phyloP scores from a whole-genome alignment of 1,140 invertebrate genomes.

The Elymnias hypermnestra region DNA sequence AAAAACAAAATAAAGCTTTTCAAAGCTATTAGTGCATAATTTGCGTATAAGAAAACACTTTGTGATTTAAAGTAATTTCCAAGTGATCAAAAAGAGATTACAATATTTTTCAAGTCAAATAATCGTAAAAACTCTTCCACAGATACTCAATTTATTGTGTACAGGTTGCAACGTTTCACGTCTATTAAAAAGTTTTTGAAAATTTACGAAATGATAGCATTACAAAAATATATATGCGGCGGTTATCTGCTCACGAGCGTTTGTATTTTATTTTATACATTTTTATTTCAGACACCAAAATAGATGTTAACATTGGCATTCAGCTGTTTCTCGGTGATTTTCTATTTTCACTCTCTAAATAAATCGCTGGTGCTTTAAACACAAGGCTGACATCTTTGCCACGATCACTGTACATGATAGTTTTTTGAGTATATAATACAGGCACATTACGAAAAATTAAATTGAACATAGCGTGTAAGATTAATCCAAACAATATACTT shows the following conservation, averaged over 20 bases:
- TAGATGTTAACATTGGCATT: constrained; percentile 69
- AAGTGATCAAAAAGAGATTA: neutral
- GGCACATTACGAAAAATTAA: too few species aligned
- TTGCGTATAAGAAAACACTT: too few species aligned
- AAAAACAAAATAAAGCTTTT: too few species aligned
- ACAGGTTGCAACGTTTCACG: constrained; percentile 9
- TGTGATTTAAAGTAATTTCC: too few species aligned
- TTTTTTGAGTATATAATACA: too few species aligned
- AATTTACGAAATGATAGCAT: constrained; percentile 25
- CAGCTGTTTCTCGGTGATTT: constrained; percentile 58
- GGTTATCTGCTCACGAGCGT: constrained; percentile 20
- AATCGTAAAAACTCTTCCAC: constrained; percentile 1
- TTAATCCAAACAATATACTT: too few species aligned
- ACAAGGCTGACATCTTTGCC: constrained; percentile 60
- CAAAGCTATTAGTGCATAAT: too few species aligned
- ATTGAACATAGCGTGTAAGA: too few species aligned
- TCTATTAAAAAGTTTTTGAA: constrained; percentile 17
- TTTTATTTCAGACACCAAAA: constrained; percentile 53
- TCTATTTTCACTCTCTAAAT: constrained; percentile 66
- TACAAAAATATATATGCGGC: constrained; percentile 21
- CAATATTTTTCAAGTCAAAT: neutral
- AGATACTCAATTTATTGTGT: constrained; percentile 11
- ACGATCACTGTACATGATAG: constrained; percentile 11
- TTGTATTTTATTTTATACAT: constrained; percentile 41
- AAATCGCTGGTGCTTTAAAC: constrained; percentile 46